Base-by-base conservation (phyloP, 2,888 invertebrate genomes). In the Latrodectus elegans region DNA sequence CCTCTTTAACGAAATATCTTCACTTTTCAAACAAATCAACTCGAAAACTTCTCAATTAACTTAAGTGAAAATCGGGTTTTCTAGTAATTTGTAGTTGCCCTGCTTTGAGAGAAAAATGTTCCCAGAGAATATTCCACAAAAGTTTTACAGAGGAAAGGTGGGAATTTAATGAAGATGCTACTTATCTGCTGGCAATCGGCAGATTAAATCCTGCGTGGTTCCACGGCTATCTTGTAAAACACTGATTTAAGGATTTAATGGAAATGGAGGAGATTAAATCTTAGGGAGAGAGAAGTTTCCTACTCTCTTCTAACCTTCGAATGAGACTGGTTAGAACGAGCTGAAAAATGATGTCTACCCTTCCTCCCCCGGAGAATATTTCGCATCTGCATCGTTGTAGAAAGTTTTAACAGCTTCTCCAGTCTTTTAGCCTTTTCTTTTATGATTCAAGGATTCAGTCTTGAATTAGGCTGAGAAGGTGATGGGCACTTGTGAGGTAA, bases 51-150 rank as follows among this genome's bases (percentile, higher is more conserved):
- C 60, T 71, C 83, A 83, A 83, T 83, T 83, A 76, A 76, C 26
- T 76, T 76, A 83, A 83, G 83, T 83, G 83, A 76, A 71, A 83
- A 83, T 83, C 83, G 52, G 73, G 73, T 81, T 81, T 72, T 38
- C 81, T 67, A 71, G 79, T 81, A 81, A 81, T 73, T 81, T 53
- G 51, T 65, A 51, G 81, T 52, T 26, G 64, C 49, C 22, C 38
- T 38, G 38, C 38, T 38, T 38, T 38, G 73, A 81, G 67, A 73
- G 81, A 81, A 81, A 81, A 67, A 81, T 73, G 73, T 73, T 81
- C 81, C 14, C 12, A 11, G 60, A n/a, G 14, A n/a, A 60, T 15
- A n/a, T 60, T 15, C 60, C 60, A 60, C n/a, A 60, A 60, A 60
- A 60, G 60, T 60, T 60, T 60, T 60, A 38, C 38, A 38, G 38